Evolutionary conservation across 2,797 vertebrate genomes (phyloP), one percentile per base, ranked within the genome.

Genomic region (Enteromius afrohamiltoni): DNA sequence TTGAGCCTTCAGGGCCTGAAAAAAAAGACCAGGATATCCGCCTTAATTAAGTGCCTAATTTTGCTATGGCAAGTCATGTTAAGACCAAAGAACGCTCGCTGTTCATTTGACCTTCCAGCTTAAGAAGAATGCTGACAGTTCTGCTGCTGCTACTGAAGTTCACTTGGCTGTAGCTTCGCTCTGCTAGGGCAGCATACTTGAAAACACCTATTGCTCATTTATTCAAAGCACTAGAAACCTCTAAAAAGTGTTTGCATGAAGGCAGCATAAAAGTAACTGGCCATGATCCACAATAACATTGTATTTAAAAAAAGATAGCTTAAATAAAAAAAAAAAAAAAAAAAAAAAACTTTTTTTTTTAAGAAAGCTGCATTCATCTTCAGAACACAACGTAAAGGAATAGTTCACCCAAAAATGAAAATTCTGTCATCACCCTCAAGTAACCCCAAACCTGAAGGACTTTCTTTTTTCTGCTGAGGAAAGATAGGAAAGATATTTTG

Each of bases 151-250:
- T 65, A n/a, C 34, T 37, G 37, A 77, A 58, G 40, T 55, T 31
- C 17, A 29, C 73, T 82, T 49, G 80, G 75, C 76, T 60, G 60
- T n/a, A 34, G 40, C 3, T 45, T 37, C 40, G 5, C 16, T 58
- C 68, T 62, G 49, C 29, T 65, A n/a, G 19, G 3, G 37, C 75
- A 47, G 53, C 26, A 60, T n/a, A 51, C 65, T 47, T 83, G 26
- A 42, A 79, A 87, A 83, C 51, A 83, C 71, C 45, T 67, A 58
- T 77, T 47, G 64, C 21, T 29, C 37, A 84, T 75, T 42, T 55
- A 85, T 83, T 74, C 42, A 74, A n/a, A 14, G 51, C 13, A 51
- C 31, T 47, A 62, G 73, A 55, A 23, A 67, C 17, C 3, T 10
- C 53, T 51, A 47, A 47, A 47, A 47, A 9, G 42, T 26, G 14